Evolutionary conservation across 2,797 vertebrate genomes (phyloP).

Genomic region (Anniella stebbinsi): DNA sequence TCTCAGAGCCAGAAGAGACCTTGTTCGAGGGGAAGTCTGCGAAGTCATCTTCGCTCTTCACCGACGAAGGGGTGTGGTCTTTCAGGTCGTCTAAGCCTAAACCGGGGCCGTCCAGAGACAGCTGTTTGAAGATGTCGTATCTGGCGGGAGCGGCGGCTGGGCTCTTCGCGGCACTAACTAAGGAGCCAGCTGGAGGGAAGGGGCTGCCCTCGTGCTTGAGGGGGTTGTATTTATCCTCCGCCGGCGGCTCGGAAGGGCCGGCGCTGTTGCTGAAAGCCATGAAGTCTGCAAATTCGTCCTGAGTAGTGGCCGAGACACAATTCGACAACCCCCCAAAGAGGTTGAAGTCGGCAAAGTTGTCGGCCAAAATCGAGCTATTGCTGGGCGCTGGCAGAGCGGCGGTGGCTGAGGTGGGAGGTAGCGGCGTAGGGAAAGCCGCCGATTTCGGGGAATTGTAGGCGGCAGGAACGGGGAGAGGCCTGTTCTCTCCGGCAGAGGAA

Average conservation of each 20-base stretch:
- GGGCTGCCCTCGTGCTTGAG: slow-evolving; percentile 73
- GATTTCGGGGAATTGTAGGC: slow-evolving; percentile 72
- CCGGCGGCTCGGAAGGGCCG: slow-evolving; percentile 74
- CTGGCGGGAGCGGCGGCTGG: slow-evolving; percentile 78
- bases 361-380: slow-evolving; percentile 81
- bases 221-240: slow-evolving; percentile 73
- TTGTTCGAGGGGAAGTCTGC: slow-evolving; percentile 95
- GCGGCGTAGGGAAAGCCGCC: slow-evolving; percentile 55
- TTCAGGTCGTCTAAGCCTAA: slow-evolving; percentile 86
- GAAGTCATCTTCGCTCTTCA: slow-evolving; percentile 90
- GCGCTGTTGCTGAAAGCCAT: slow-evolving; percentile 91
- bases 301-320: slow-evolving; percentile 75
- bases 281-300: slow-evolving; percentile 98
- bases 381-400: slow-evolving; percentile 37
- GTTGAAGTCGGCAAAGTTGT: slow-evolving; percentile 95
- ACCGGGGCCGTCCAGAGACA: slow-evolving; percentile 89
- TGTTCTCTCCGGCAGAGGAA: slow-evolving; percentile 82
- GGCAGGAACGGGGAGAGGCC: slow-evolving; percentile 82
- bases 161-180: slow-evolving; percentile 42
- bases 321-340: slow-evolving; percentile 88
- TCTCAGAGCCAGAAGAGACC: slow-evolving; percentile 89
- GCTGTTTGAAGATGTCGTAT: slow-evolving; percentile 93
- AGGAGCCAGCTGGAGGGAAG: slow-evolving; percentile 54
- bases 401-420: slow-evolving; percentile 72
- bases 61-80: slow-evolving; percentile 83